Evolutionary conservation across 2,113 vertebrate genomes (phyloP).

Genomic region (Perca schrenkii): DNA sequence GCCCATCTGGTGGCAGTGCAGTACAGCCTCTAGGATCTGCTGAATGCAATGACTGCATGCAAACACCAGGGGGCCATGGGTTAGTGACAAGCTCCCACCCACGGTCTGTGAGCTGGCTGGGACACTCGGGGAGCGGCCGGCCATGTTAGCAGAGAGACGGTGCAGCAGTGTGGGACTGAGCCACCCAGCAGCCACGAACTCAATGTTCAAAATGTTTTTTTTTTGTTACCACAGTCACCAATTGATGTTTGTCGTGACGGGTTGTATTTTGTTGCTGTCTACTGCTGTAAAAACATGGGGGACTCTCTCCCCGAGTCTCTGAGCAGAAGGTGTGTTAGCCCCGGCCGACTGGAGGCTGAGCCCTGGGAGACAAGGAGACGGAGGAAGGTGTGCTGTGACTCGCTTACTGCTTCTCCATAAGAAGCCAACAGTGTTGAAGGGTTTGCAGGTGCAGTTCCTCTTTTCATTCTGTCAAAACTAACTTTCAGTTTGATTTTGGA

Average conservation of each 20-base stretch:
- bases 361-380: not conserved
- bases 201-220: not conserved
- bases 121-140: conserved; percentile 73
- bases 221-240: not conserved
- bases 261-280: not conserved
- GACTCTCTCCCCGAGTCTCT: conserved; percentile 78
- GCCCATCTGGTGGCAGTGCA: conserved; percentile 99
- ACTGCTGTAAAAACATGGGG: conserved; percentile 7
- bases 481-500: too few species aligned
- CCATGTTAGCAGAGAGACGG: not conserved
- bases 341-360: conserved; percentile 72
- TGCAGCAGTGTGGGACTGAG: not conserved
- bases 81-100: conserved; percentile 90
- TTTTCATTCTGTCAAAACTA: not conserved
- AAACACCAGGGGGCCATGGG: conserved; percentile 94
- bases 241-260: not conserved
- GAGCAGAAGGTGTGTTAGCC: conserved; percentile 87
- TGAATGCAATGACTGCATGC: conserved; percentile 99
- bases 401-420: not conserved
- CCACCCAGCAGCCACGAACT: not conserved
- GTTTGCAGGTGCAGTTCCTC: not conserved
- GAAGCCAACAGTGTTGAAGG: not conserved
- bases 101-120: conserved; percentile 83
- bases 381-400: not conserved
- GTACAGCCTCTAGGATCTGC: conserved; percentile 99